These are phyloP conservation scores for Xiphorhynchus erythropygius DNA, from an alignment of 2,797 vertebrate species.

Conservation along the genomic window DNA sequence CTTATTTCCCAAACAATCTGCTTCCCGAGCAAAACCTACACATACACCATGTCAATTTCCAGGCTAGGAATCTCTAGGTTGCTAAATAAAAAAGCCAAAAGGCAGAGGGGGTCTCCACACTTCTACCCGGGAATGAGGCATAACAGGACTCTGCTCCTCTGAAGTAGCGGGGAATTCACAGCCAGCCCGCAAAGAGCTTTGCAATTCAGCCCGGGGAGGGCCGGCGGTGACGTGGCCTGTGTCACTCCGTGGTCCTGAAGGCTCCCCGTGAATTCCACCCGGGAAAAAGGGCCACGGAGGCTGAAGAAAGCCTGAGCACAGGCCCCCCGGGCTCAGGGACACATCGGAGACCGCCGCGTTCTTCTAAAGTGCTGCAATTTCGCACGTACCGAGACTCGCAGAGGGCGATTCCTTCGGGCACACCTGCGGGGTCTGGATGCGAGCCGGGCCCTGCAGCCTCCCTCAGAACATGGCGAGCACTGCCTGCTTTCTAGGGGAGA, in stretches of 20 bases:
- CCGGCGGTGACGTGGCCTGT: neutral
- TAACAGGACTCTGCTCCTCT: neutral
- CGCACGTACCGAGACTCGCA: neutral
- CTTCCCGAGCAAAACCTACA: neutral
- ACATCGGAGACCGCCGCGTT: accelerated
- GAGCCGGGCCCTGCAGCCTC: neutral
- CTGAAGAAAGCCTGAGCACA: neutral
- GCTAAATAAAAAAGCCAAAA: neutral
- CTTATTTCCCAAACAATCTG: neutral
- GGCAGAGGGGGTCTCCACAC: neutral
- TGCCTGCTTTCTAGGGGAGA: neutral
- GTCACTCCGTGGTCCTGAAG: accelerated
- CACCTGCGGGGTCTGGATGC: neutral
- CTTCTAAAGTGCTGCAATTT: accelerated
- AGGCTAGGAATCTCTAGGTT: accelerated
- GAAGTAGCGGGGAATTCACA: neutral
- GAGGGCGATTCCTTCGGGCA: neutral
- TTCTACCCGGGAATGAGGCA: accelerated
- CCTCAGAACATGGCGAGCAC: conserved; percentile 29
- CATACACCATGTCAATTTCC: accelerated
- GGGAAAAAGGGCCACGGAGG: neutral
- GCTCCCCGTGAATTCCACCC: neutral
- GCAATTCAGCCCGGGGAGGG: accelerated
- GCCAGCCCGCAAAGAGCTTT: accelerated
- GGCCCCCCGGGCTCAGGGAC: too few species aligned